Percentiles rank a stretch among this genome's conserved stretches.
These are phyloP conservation scores for Yasuhikotakia modesta DNA, from an alignment of 2,797 vertebrate species.

Conservation along the genomic window DNA sequence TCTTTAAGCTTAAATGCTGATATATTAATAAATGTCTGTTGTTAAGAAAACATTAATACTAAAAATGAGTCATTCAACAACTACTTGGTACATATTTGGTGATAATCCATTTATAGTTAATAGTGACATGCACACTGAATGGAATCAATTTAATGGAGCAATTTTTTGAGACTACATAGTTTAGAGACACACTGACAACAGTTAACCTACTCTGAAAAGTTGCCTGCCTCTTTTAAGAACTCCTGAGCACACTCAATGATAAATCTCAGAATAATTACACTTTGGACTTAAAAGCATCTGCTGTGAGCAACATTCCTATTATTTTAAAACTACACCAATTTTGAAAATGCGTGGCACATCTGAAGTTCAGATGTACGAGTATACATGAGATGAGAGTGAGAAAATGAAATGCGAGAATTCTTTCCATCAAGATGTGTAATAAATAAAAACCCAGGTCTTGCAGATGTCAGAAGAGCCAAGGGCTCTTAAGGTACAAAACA, in stretches of 20 bases:
- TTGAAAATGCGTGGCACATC: background rate
- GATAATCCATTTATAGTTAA: no score
- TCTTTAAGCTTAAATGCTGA: no score
- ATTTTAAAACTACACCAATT: background rate
- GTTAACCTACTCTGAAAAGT: background rate
- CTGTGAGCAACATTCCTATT: background rate
- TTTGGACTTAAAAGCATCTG: background rate
- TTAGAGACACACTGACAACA: background rate
- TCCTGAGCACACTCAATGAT: background rate
- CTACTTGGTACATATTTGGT: no score
- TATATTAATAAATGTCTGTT: no score
- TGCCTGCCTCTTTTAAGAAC: background rate
- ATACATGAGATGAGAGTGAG: background rate
- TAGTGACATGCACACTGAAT: background rate
- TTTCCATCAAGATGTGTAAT: background rate
- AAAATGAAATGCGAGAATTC: background rate
- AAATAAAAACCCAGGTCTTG: constrained; percentile 27
- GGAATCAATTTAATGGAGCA: background rate
- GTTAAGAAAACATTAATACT: no score
- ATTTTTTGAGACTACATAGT: background rate
- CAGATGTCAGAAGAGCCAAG: constrained; percentile 48
- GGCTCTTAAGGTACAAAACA: constrained; percentile 62
- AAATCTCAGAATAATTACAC: background rate
- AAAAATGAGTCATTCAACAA: no score
- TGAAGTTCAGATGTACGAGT: background rate